phyloP scores from a whole-genome alignment of 2,888 invertebrate species.

The Zeuzera pyrina region DNA sequence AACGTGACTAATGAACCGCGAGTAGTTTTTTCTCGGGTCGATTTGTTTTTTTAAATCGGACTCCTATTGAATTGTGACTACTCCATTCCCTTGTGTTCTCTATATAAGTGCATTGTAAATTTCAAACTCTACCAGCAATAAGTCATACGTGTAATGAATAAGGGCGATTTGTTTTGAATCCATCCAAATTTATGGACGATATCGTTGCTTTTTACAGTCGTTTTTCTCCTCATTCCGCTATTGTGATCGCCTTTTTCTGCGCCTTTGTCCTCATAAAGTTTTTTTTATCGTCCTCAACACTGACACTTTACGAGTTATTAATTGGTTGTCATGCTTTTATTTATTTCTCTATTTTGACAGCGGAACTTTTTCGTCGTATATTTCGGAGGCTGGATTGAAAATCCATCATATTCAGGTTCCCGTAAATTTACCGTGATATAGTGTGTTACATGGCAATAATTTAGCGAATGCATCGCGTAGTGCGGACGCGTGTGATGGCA shows the following conservation, averaged over 20 bases:
- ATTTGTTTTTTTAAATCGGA: conserved; percentile 41
- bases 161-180: conserved; percentile 73
- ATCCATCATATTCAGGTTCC: conserved; percentile 73
- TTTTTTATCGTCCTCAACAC: conserved; percentile 62
- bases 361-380: conserved; percentile 63
- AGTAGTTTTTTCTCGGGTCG: conserved; percentile 32
- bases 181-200: conserved; percentile 68
- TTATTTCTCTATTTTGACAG: conserved; percentile 72
- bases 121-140: conserved; percentile 51
- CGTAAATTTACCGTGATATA: conserved; percentile 71
- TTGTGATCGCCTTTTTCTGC: conserved; percentile 67
- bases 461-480: conserved; percentile 61
- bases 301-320: conserved; percentile 74
- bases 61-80: conserved; percentile 33
- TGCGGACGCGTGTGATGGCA: conserved; percentile 65
- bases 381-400: conserved; percentile 65
- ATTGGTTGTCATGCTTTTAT: conserved; percentile 70
- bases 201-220: conserved; percentile 64
- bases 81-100: conserved; percentile 47
- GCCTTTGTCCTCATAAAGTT: conserved; percentile 48
- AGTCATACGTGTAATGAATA: conserved; percentile 73
- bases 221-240: conserved; percentile 60
- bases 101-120: conserved; percentile 62
- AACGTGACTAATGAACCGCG: conserved; percentile 65
- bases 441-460: conserved; percentile 69